Conservation (phyloP, 2,888 invertebrate species). For the Diarsia rubi region DNA sequence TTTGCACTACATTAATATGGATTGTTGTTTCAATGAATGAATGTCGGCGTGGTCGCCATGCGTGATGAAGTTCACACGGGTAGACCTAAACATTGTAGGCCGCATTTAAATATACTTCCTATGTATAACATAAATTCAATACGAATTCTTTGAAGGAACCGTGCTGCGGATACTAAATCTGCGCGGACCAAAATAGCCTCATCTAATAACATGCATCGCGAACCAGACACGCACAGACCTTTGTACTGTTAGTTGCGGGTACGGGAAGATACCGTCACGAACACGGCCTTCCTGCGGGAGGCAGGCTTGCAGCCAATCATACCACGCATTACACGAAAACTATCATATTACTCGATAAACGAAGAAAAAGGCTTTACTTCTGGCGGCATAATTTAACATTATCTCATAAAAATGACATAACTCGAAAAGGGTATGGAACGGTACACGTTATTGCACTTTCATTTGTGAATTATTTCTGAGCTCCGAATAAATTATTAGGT, state of each 20-base stretch:
- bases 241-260: slow-evolving; percentile 78
- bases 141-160: slow-evolving; percentile 88
- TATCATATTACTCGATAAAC: slow-evolving; percentile 20
- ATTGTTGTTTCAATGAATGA: slow-evolving; percentile 91
- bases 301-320: slow-evolving; percentile 13
- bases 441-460: slow-evolving; percentile 31
- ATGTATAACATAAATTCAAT: slow-evolving; percentile 89
- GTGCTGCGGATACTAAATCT: slow-evolving; percentile 87
- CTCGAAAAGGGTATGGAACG: slow-evolving; percentile 11
- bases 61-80: slow-evolving; percentile 90
- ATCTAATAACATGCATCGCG: slow-evolving; percentile 84
- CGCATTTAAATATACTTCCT: slow-evolving; percentile 90
- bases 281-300: slow-evolving; percentile 47
- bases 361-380: neutral
- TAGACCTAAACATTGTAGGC: slow-evolving; percentile 88
- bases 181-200: slow-evolving; percentile 84
- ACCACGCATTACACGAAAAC: slow-evolving; percentile 13
- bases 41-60: slow-evolving; percentile 89
- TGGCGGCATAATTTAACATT: slow-evolving; percentile 13
- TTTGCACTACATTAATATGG: slow-evolving; percentile 91
- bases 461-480: slow-evolving; percentile 58
- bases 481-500: slow-evolving; percentile 68
- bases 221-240: slow-evolving; percentile 75
- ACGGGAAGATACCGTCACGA: slow-evolving; percentile 65
- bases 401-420: slow-evolving; percentile 14